Conservation (phyloP, 1,140 invertebrate species). For the Bombyx mori region ASM3026992v2 NC_085107.1:16586501-16587000, state of each 20-base stretch:
- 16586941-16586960: conserved; percentile 11
- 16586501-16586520: conserved; percentile 50
- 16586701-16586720: conserved; percentile 39
- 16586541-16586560: conserved; percentile 34
- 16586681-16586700: conserved; percentile 24
- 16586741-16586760: conserved; percentile 36
- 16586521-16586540: conserved; percentile 52
- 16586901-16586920: conserved; percentile 16
- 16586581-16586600: conserved; percentile 39
- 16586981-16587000: conserved; percentile 41
- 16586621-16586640: conserved; percentile 41
- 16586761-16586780: conserved; percentile 28
- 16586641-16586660: conserved; percentile 29
- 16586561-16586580: conserved; percentile 35
- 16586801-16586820: conserved; percentile 29
- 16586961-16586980: conserved; percentile 19
- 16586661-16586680: conserved; percentile 32
- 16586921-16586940: conserved; percentile 13
- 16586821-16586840: conserved; percentile 20
- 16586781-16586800: conserved; percentile 32
- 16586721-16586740: conserved; percentile 51
- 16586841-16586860: conserved; percentile 30
- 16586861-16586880: conserved; percentile 16
- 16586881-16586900: conserved; percentile 12
- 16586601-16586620: conserved; percentile 52